Evolutionary conservation across 2,888 invertebrate genomes (phyloP).

Genomic region (Gymnosoma rotundatum): DNA sequence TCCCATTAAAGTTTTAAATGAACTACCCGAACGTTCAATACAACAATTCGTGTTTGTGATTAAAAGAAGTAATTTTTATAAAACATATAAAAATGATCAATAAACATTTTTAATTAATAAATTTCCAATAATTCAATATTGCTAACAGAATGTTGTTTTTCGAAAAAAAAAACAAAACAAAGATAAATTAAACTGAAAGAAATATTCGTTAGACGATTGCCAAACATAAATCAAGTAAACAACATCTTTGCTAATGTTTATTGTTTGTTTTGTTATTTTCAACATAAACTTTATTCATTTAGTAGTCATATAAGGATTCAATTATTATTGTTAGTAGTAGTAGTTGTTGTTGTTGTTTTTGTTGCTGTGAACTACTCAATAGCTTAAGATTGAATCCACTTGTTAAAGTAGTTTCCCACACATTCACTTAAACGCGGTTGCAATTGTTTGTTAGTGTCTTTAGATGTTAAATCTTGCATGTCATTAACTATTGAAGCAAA

Average conservation of each 20-base stretch:
- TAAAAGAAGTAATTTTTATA: not conserved
- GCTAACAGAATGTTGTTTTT: not conserved
- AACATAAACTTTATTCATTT: constrained; percentile 15
- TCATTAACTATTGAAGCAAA: constrained; percentile 41
- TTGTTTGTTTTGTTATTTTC: not conserved
- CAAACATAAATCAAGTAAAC: constrained; percentile 29
- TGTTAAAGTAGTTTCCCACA: constrained; percentile 55
- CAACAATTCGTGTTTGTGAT: constrained; percentile 27
- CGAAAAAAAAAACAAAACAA: not conserved
- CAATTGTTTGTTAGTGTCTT: constrained; percentile 18
- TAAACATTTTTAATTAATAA: not conserved
- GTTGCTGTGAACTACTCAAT: constrained; percentile 1
- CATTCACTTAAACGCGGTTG: constrained; percentile 29
- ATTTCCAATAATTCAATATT: not conserved
- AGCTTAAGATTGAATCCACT: constrained; percentile 25
- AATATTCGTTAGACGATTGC: constrained; percentile 30
- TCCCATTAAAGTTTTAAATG: constrained; percentile 23
- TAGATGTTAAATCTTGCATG: constrained; percentile 32
- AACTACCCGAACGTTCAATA: constrained; percentile 30
- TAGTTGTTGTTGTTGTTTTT: not conserved
- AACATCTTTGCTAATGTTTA: not conserved
- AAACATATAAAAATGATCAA: not conserved
- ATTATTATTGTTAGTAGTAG: constrained; percentile 35
- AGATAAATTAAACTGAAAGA: no score
- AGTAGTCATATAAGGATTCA: constrained; percentile 64